Conservation (phyloP, 2,888 invertebrate species). For the Morinoia aosen region DNA sequence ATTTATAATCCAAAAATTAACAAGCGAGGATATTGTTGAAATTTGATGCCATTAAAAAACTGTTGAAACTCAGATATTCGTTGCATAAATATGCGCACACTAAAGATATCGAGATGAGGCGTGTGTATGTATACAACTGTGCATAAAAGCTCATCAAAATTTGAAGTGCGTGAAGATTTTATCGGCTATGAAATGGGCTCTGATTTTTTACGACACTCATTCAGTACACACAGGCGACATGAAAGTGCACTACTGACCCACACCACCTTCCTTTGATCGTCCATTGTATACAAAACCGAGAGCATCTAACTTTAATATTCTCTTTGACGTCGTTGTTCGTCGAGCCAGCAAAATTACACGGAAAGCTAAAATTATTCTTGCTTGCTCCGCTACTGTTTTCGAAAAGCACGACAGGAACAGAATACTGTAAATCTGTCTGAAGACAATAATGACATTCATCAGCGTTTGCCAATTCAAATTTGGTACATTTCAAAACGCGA, state of each 20-base stretch:
- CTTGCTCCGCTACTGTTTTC: neutral
- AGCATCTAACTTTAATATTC: neutral
- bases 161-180: constrained; percentile 12
- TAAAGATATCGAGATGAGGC: constrained; percentile 2
- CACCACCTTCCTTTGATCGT: constrained; percentile 28
- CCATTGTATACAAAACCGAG: neutral
- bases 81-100: neutral
- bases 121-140: constrained; percentile 3
- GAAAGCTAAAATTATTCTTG: neutral
- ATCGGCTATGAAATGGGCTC: neutral
- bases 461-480: too few species aligned
- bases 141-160: neutral
- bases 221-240: constrained; percentile 21
- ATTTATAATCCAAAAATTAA: neutral
- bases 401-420: neutral
- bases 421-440: neutral
- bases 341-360: neutral
- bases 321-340: neutral
- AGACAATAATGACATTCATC: neutral
- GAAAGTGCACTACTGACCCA: constrained; percentile 12
- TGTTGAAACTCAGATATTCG: neutral
- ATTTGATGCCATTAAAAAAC: neutral
- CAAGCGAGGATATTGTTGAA: neutral
- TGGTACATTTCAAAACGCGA: neutral
- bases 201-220: neutral